phyloP scores from a whole-genome alignment of 2,797 vertebrate genomes.

The Parambassis ranga region DNA sequence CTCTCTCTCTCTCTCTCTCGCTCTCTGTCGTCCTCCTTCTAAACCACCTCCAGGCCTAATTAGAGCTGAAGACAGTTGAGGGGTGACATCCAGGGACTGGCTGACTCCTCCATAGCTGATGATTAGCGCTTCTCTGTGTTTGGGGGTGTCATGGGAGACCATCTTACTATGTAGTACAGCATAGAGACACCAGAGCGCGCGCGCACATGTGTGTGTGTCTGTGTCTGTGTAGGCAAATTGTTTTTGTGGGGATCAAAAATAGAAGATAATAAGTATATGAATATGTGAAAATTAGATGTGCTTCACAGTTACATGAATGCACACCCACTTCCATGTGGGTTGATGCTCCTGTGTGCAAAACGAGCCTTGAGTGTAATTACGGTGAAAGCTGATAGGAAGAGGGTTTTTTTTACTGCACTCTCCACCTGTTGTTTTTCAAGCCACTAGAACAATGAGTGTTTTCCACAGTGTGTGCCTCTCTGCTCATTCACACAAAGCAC shows the following conservation, averaged over 20 bases:
- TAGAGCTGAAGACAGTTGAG: constrained; percentile 62
- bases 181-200: constrained; percentile 14
- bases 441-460: constrained; percentile 56
- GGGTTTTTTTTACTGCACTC: constrained; percentile 36
- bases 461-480: constrained; percentile 35
- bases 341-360: too few species aligned
- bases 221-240: not conserved
- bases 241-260: constrained; percentile 17
- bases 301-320: constrained; percentile 11
- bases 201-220: not conserved
- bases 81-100: constrained; percentile 51
- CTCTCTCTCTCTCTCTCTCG: not conserved
- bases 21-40: constrained; percentile 17
- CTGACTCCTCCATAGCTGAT: constrained; percentile 67
- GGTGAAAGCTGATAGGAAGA: constrained; percentile 52
- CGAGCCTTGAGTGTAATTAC: constrained; percentile 55
- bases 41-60: constrained; percentile 63
- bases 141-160: constrained; percentile 53
- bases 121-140: constrained; percentile 65
- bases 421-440: constrained; percentile 67
- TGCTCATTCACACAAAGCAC: constrained; percentile 63
- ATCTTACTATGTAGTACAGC: constrained; percentile 13
- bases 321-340: constrained; percentile 6
- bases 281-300: constrained; percentile 32
- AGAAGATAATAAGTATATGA: constrained; percentile 23